These are phyloP conservation scores for Turritopsis dohrnii DNA, from an alignment of 30 jellyfish, hydroid and myxozoan species.

Conservation along the genomic window DNA sequence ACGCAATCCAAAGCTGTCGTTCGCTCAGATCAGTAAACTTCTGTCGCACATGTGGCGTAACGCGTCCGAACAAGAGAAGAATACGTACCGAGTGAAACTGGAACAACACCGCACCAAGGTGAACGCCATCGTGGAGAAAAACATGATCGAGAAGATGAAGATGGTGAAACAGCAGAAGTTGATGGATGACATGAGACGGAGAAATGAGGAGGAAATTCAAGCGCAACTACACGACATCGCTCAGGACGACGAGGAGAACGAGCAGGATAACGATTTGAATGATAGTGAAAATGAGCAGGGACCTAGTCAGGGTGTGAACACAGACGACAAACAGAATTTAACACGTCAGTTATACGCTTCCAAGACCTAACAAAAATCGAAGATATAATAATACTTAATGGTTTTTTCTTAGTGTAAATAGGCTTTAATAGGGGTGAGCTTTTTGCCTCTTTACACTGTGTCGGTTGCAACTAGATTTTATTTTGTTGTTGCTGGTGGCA, in stretches of 20 bases:
- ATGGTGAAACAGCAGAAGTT: slow-evolving; percentile 38
- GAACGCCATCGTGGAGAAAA: slow-evolving; percentile 54
- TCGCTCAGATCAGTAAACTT: slow-evolving; percentile 43
- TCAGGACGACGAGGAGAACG: neutral
- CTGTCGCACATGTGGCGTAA: slow-evolving; percentile 49
- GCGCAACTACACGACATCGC: neutral
- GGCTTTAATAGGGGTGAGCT: neutral
- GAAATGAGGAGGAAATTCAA: slow-evolving; percentile 14
- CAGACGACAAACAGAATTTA: neutral
- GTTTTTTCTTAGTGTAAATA: neutral
- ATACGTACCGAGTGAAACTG: slow-evolving; percentile 64
- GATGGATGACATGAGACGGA: slow-evolving; percentile 21
- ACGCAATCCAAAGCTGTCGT: slow-evolving; percentile 37
- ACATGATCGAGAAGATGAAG: slow-evolving; percentile 42
- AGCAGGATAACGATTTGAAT: neutral
- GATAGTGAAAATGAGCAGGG: slow-evolving; percentile 14
- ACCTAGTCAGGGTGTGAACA: neutral
- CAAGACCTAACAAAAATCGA: neutral
- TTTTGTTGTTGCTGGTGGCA: neutral
- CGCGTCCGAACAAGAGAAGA: slow-evolving; percentile 49
- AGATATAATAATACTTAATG: neutral
- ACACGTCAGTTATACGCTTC: neutral
- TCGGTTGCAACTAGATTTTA: neutral
- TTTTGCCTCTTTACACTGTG: neutral
- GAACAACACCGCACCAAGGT: slow-evolving; percentile 86